Percentiles rank a stretch among this genome's conserved stretches.
Evolutionary conservation across 2,888 invertebrate genomes (phyloP).

Genomic region (Folsomia manolachei): DNA sequence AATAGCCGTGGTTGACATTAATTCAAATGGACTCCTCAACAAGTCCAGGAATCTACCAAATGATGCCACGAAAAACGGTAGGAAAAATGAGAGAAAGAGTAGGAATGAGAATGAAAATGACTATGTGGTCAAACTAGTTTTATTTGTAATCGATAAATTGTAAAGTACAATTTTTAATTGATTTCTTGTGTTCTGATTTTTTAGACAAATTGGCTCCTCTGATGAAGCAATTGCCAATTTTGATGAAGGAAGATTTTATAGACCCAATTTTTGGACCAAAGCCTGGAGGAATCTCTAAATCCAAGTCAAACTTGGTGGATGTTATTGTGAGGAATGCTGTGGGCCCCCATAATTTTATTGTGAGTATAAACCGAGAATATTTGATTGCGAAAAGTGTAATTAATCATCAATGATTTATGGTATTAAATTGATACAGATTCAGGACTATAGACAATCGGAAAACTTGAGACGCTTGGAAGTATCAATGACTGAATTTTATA

Average conservation of each 20-base stretch:
- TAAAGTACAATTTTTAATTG: not conserved
- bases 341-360: conserved; percentile 41
- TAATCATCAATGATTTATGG: too few species aligned
- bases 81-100: not conserved
- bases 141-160: not conserved
- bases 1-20: not conserved
- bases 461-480: conserved; percentile 34
- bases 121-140: not conserved
- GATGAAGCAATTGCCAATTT: not conserved
- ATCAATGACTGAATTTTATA: conserved; percentile 40
- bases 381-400: too few species aligned
- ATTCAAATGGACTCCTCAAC: not conserved
- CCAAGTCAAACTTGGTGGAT: conserved; percentile 37
- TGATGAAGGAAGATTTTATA: conserved; percentile 35
- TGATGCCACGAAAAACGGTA: not conserved
- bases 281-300: conserved; percentile 28
- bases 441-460: conserved; percentile 39
- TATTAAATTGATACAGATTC: conserved; percentile 26
- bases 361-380: too few species aligned
- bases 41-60: not conserved
- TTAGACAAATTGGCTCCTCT: not conserved
- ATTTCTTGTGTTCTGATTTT: not conserved
- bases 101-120: too few species aligned
- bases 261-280: conserved; percentile 28
- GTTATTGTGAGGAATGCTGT: conserved; percentile 38